phyloP scores from a whole-genome alignment of 2,888 invertebrate genomes.

The Mamestra brassicae region DNA sequence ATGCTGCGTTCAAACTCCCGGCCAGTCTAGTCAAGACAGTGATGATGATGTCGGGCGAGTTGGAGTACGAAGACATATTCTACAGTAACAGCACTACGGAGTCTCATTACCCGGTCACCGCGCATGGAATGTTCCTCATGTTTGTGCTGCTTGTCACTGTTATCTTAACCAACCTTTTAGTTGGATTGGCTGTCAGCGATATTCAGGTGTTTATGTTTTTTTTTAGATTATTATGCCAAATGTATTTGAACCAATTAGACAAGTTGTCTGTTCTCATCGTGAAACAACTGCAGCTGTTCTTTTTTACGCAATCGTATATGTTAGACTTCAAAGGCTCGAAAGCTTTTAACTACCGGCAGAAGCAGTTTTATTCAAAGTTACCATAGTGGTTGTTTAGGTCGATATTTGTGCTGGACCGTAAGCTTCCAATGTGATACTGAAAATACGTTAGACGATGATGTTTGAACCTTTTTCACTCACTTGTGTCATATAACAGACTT shows the following conservation, averaged over 20 bases:
- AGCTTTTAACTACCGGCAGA: background rate
- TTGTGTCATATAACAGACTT: background rate
- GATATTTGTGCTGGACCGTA: too few species aligned
- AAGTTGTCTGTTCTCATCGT: background rate
- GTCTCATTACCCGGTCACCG: slow-evolving; percentile 93
- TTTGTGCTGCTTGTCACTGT: slow-evolving; percentile 96
- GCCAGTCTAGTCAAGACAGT: slow-evolving; percentile 94
- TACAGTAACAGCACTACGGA: slow-evolving; percentile 90
- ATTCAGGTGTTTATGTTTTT: slow-evolving; percentile 90
- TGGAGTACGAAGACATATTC: slow-evolving; percentile 96
- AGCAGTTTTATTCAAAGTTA: background rate
- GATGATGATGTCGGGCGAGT: slow-evolving; percentile 97
- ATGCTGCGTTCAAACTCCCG: slow-evolving; percentile 93
- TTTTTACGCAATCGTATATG: background rate
- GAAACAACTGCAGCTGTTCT: background rate
- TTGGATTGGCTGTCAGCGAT: slow-evolving; percentile 96
- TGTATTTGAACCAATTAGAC: background rate
- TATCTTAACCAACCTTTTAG: slow-evolving; percentile 95
- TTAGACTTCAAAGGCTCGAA: background rate
- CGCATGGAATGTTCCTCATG: slow-evolving; percentile 94
- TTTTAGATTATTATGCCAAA: background rate
- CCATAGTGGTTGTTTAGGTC: background rate
- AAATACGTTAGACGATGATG: too few species aligned
- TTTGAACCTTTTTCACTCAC: too few species aligned
- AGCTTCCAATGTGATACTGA: background rate